Evolutionary conservation across 2,797 vertebrate species (phyloP), one percentile per base, ranked within the genome.

Genomic region (Intellagama lesueurii): DNA sequence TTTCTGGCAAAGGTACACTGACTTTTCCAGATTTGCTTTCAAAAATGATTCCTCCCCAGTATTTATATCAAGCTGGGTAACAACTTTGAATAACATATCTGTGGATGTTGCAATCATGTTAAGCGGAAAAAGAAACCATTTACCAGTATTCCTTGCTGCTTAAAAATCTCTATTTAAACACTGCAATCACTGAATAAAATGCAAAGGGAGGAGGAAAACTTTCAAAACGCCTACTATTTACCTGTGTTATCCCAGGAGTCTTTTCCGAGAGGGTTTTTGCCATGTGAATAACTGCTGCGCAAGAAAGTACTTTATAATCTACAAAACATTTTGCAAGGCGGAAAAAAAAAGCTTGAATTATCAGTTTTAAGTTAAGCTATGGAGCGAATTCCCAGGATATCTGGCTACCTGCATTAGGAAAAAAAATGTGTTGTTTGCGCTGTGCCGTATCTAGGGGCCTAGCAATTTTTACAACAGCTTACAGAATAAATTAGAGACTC

Each of bases 131-230:
- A 90, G 49, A 88, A 94, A 90, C 69, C 0, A 85, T 91, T 93
- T 91, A 89, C 68, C 52, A 84, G n/a, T 87, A 88, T 86, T 76
- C 49, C 81, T 91, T 93, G 60, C 80, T 93, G 49, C 22, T 73
- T 91, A 93, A 91, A 88, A 80, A 90, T 88, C 52, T 91, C 72
- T 92, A 90, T 89, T 93, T 89, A 94, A 92, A 95, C 60, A 91
- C 44, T 84, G 80, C 64, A 92, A 86, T 52, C 90, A 87, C 32
- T 90, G 32, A 85, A 85, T 35, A 78, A 91, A 94, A 94, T 85
- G 28, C 75, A 87, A 87, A 52, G 79, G 76, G 16, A 35, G 88
- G 86, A 30, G 52, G 76, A 87, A 91, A 68, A 81, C 90, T 91
- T 92, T 88, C n/a, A 89, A 93, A 94, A 92, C 82, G 64, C 80